These are phyloP conservation scores for Pheosia tremula DNA, from an alignment of 2,888 invertebrate genomes.

Conservation along the genomic window DNA sequence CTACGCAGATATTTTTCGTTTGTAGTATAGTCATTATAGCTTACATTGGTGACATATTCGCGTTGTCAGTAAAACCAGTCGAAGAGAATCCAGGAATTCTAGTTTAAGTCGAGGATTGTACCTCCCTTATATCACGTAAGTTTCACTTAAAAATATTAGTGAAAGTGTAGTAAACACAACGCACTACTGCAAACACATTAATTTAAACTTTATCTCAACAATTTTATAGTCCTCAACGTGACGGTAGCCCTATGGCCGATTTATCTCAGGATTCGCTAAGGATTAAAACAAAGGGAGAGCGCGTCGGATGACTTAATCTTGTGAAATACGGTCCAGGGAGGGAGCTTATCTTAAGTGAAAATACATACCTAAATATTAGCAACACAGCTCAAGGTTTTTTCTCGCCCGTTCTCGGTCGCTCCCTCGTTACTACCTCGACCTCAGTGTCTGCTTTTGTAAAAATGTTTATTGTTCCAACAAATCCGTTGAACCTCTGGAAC, in stretches of 20 bases:
- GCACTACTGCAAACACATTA: background rate
- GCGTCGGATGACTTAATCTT: conserved; percentile 58
- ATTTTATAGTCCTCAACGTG: background rate
- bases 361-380: conserved; percentile 58
- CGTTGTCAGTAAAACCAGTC: no score
- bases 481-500: background rate
- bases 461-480: conserved; percentile 2
- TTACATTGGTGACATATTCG: no score
- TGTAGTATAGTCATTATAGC: no score
- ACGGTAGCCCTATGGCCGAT: conserved; percentile 15
- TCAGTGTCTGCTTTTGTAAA: background rate
- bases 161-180: background rate
- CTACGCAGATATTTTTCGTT: no score
- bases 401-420: conserved; percentile 38
- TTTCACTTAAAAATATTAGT: background rate
- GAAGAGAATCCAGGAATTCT: no score
- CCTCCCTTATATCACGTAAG: background rate
- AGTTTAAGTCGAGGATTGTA: background rate
- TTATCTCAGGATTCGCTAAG: conserved; percentile 54
- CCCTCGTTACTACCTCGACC: conserved; percentile 13
- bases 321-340: conserved; percentile 57
- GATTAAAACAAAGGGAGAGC: conserved; percentile 60
- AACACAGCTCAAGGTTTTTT: conserved; percentile 39
- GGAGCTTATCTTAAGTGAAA: conserved; percentile 65
- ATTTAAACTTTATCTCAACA: background rate